Evolutionary conservation across 2,797 vertebrate genomes (phyloP).

Genomic region (Threskiornis aethiopicus): DNA sequence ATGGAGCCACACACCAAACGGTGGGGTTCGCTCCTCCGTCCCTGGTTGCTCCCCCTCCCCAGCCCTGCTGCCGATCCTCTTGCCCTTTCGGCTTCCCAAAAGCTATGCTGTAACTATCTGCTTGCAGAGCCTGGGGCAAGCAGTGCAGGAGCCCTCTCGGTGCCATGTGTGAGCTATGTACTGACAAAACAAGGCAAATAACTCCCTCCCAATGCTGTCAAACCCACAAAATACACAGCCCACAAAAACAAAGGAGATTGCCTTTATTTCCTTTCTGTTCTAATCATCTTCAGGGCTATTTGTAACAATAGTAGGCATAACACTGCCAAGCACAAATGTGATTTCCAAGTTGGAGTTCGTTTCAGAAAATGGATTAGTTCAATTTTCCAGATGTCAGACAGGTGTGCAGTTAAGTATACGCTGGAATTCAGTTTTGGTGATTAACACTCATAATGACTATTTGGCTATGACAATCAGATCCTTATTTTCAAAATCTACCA

Average conservation of each 20-base stretch:
- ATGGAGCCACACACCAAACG: not conserved
- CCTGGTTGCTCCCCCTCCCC: accelerated
- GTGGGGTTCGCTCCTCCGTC: not conserved
- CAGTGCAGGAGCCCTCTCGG: not conserved
- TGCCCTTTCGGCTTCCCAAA: not conserved
- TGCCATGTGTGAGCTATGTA: not conserved
- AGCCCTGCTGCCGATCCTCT: not conserved
- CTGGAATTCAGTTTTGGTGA: constrained; percentile 58
- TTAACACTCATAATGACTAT: constrained; percentile 65
- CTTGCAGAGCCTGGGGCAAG: not conserved
- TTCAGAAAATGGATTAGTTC: constrained; percentile 70
- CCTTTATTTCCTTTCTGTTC: constrained; percentile 51
- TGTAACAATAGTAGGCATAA: constrained; percentile 58
- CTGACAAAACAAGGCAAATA: not conserved
- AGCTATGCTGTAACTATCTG: not conserved
- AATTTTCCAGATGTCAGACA: constrained; percentile 74
- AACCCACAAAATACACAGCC: not conserved
- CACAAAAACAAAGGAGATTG: constrained; percentile 29
- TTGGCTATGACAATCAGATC: constrained; percentile 62
- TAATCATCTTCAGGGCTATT: constrained; percentile 62
- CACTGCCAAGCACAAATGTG: constrained; percentile 39
- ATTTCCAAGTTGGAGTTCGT: constrained; percentile 63
- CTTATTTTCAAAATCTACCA: constrained; percentile 59
- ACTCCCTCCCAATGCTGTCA: constrained; percentile 11
- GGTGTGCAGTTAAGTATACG: constrained; percentile 67